Base-by-base conservation (phyloP, 2,113 vertebrate species). In the Paralichthys olivaceus region DNA sequence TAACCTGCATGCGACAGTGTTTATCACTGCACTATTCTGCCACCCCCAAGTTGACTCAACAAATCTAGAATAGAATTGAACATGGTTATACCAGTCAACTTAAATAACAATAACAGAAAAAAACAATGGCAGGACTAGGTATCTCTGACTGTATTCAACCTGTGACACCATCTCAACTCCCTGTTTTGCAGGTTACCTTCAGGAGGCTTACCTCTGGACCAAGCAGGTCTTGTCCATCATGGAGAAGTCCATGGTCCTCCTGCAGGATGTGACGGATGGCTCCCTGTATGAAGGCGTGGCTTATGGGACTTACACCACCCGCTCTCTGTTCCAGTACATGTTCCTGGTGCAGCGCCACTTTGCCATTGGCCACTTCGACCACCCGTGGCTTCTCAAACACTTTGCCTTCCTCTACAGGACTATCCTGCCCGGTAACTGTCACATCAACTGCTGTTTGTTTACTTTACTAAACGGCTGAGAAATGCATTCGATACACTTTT, bases 331-430 rank as follows among this genome's bases (percentile, higher is more conserved):
- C 84, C 98, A 99, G 87, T 99, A 99, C 82, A 95, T 99, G 93
- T 97, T 97, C 86, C 95, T 99, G 23, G 96, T 98, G 34, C 97
- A 98, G 89, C 95, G 97, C 17, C 97, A 99, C 91, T 99, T 99
- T 69, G 92, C 92, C 81, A 97, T 99, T 83, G 93, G 96, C 85
- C 98, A 99, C 93, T 98, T 99, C 23, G 86, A 89, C 68, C 98
- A 99, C 82, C 97, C 97, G 1, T 99, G 98, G 98, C 96, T 99
- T 23, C 96, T 96, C 22, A 93, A 97, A 83, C 98, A 99, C 91
- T 99, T 98, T 59, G 96, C 96, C n/a, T 99, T 99, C 93, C 94
- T 99, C 90, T 99, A 99, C 83, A 95, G 97, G 81, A 99, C 98
- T 37, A 81, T 99, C 81, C 92, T 99, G 20, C 98, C 98, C 73